phyloP scores from a whole-genome alignment of 2,797 vertebrate species.

The Rallus crepitans region DNA sequence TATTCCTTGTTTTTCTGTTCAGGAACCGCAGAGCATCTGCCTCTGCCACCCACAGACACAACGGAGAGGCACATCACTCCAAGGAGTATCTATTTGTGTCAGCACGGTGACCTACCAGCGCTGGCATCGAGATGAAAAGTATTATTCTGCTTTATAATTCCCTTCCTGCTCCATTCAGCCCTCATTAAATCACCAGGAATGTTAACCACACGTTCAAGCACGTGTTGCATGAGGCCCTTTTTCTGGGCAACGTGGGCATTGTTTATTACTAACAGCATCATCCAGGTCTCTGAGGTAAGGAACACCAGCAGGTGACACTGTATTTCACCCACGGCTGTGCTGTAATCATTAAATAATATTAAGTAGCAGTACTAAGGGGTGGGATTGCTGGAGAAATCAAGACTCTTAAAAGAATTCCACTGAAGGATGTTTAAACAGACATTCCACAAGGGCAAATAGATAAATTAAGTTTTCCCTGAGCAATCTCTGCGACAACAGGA shows the following conservation, averaged over 20 bases:
- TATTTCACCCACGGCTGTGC: neutral
- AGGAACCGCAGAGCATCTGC: neutral
- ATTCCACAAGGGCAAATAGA: conserved; percentile 18
- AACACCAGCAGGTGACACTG: neutral
- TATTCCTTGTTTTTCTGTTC: neutral
- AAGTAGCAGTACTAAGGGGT: neutral
- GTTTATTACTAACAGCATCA: neutral
- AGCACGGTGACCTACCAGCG: fast-evolving
- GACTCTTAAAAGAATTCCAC: neutral
- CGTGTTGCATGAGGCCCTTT: neutral
- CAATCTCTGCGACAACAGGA: neutral
- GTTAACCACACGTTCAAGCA: neutral
- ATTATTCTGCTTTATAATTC: neutral
- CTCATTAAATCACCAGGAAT: neutral
- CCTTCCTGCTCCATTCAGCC: neutral
- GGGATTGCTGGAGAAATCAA: neutral
- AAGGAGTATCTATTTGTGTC: neutral
- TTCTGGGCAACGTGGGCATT: neutral
- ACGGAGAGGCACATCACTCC: neutral
- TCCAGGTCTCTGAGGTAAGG: neutral
- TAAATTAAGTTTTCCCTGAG: conserved; percentile 12
- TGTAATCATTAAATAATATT: neutral
- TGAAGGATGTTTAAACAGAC: conserved; percentile 28
- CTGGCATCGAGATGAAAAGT: neutral
- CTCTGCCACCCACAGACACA: neutral